Evolutionary conservation across 2,797 vertebrate genomes (phyloP).

Genomic region (Thamnophis elegans): DNA sequence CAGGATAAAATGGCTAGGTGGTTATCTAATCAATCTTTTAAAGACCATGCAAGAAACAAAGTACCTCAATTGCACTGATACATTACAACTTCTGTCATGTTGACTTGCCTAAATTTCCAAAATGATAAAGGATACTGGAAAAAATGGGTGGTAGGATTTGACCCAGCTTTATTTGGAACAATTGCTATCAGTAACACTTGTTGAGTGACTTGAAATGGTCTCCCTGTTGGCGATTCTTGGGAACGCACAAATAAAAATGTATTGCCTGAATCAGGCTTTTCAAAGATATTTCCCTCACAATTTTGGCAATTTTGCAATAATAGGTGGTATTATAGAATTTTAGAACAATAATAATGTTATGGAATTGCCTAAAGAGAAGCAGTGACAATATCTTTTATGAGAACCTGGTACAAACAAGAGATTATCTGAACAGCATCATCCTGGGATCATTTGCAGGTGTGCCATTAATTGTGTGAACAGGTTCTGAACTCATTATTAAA

Average conservation of each 20-base stretch:
- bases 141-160: not conserved
- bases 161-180: not conserved
- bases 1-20: not conserved
- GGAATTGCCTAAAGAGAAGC: not conserved
- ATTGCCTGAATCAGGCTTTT: not conserved
- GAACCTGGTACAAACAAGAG: not conserved
- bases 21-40: not conserved
- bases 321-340: not conserved
- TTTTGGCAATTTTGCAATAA: not conserved
- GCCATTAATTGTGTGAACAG: not conserved
- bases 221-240: not conserved
- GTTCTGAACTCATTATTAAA: not conserved
- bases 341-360: not conserved
- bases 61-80: not conserved
- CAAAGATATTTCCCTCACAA: not conserved
- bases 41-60: not conserved
- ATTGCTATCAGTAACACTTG: not conserved
- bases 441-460: not conserved
- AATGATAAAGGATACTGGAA: not conserved
- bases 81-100: not conserved
- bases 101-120: not conserved
- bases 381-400: not conserved
- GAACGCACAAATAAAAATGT: not conserved
- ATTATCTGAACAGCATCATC: not conserved
- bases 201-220: not conserved